A percentile compares a stretch with the other conserved stretches of the same genome.
Evolutionary conservation across 1,140 invertebrate genomes (phyloP).

Genomic region (Calephelis virginiensis): DNA sequence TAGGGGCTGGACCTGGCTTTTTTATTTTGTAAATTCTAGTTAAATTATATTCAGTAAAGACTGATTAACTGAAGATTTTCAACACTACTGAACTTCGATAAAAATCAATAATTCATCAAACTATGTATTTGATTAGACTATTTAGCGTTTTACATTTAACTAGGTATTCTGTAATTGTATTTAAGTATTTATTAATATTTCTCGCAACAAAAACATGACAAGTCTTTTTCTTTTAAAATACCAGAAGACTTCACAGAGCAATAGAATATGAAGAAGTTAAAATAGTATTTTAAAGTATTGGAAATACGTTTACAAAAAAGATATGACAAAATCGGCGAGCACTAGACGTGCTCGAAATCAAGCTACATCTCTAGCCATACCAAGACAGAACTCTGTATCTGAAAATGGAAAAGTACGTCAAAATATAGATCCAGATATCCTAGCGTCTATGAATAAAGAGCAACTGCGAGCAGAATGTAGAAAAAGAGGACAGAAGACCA

Average conservation of each 20-base stretch:
- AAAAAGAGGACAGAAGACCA: conserved; percentile 80
- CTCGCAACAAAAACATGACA: neutral
- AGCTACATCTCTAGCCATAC: conserved; percentile 58
- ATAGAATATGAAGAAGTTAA: conserved; percentile 18
- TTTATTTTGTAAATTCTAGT: conserved; percentile 53
- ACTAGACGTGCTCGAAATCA: conserved; percentile 67
- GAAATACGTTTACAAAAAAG: conserved; percentile 34
- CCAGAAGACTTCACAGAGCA: conserved; percentile 20
- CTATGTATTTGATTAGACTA: conserved; percentile 1
- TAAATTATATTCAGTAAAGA: conserved; percentile 18
- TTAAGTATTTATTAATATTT: conserved; percentile 13
- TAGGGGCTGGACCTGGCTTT: conserved; percentile 70
- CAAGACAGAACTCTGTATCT: conserved; percentile 64
- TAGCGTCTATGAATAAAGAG: conserved; percentile 80
- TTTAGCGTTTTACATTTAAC: conserved; percentile 8
- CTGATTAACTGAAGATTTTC: conserved; percentile 30
- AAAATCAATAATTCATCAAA: conserved; percentile 39
- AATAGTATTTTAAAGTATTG: conserved; percentile 30
- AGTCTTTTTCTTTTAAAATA: conserved; percentile 17
- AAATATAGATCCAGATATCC: conserved; percentile 67
- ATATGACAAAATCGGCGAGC: conserved; percentile 56
- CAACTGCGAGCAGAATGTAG: conserved; percentile 81
- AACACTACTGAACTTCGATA: conserved; percentile 33
- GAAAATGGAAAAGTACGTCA: conserved; percentile 67
- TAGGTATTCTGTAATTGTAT: neutral